Percentiles rank a stretch among this genome's conserved stretches.
phyloP scores from a whole-genome alignment of 1,140 invertebrate species.

The Zelostemma sp. region DNA sequence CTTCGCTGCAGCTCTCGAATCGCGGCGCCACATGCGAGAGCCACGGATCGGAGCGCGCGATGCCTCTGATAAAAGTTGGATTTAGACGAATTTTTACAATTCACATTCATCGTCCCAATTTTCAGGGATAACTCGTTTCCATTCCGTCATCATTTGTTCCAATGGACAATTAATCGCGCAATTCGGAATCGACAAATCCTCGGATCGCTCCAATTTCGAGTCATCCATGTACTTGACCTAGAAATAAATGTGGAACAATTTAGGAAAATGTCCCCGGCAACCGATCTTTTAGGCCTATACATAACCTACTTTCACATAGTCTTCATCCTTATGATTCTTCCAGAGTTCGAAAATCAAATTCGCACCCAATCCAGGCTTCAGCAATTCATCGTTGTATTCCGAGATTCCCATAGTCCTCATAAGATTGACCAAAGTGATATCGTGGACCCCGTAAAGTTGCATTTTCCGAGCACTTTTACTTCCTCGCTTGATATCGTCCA shows the following conservation, averaged over 20 bases:
- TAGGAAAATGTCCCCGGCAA: no score
- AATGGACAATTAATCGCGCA: slow-evolving; percentile 69
- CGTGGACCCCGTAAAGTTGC: slow-evolving; percentile 79
- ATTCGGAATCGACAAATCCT: slow-evolving; percentile 63
- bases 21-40: no score
- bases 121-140: slow-evolving; percentile 66
- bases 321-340: slow-evolving; percentile 32
- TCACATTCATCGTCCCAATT: slow-evolving; percentile 72
- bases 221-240: slow-evolving; percentile 23
- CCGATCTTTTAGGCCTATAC: slow-evolving; percentile 38
- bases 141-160: slow-evolving; percentile 59
- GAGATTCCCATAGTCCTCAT: slow-evolving; percentile 75
- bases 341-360: slow-evolving; percentile 75
- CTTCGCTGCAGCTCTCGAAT: slow-evolving; percentile 46
- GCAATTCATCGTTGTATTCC: slow-evolving; percentile 70
- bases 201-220: slow-evolving; percentile 47
- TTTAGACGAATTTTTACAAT: not conserved
- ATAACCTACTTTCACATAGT: slow-evolving; percentile 63
- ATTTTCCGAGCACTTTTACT: slow-evolving; percentile 66
- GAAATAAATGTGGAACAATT: not conserved
- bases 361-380: slow-evolving; percentile 80
- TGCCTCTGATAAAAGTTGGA: not conserved
- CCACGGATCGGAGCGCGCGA: no score
- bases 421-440: slow-evolving; percentile 79
- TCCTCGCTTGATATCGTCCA: slow-evolving; percentile 50